Conservation (phyloP, 2,888 invertebrate genomes). For the Strigamia transsilvanica region DNA sequence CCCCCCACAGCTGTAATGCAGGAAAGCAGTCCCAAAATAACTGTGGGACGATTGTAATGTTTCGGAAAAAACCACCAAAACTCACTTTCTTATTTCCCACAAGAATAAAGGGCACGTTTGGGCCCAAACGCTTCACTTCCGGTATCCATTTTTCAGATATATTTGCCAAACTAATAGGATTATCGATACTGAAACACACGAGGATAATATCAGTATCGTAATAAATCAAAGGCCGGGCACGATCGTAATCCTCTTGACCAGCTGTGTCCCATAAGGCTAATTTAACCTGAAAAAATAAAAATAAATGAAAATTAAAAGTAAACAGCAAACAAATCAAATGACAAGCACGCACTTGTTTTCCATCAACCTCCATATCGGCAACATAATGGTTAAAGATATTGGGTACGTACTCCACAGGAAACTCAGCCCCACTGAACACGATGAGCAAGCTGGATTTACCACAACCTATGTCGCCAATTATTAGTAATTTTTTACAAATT, state of each 20-base stretch:
- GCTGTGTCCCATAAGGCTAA: constrained; percentile 97
- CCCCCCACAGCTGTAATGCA: too few relatives aligned
- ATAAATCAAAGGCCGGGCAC: constrained; percentile 92
- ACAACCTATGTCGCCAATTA: constrained; percentile 73
- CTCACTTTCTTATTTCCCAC: too few relatives aligned
- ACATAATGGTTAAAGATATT: constrained; percentile 99
- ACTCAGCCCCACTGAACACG: constrained; percentile 75
- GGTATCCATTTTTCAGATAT: constrained; percentile 99
- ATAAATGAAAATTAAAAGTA: not conserved
- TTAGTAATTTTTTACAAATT: constrained; percentile 72
- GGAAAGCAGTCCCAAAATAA: too few relatives aligned
- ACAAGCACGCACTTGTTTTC: constrained; percentile 74
- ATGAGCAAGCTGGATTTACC: constrained; percentile 73
- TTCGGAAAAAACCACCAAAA: too few relatives aligned
- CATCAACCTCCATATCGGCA: constrained; percentile 98
- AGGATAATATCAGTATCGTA: constrained; percentile 99
- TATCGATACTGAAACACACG: constrained; percentile 99
- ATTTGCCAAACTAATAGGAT: constrained; percentile 98
- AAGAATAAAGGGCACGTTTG: constrained; percentile 97
- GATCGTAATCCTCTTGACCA: constrained; percentile 97
- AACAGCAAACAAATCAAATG: not conserved
- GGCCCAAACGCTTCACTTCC: constrained; percentile 98
- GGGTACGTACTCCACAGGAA: constrained; percentile 99
- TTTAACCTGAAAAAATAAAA: constrained; percentile 70
- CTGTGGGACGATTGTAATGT: too few relatives aligned